Percentiles rank a stretch among this genome's conserved stretches.
These are phyloP conservation scores for Fopius arisanus DNA, from an alignment of 1,140 invertebrate species.

Conservation along the genomic window DNA sequence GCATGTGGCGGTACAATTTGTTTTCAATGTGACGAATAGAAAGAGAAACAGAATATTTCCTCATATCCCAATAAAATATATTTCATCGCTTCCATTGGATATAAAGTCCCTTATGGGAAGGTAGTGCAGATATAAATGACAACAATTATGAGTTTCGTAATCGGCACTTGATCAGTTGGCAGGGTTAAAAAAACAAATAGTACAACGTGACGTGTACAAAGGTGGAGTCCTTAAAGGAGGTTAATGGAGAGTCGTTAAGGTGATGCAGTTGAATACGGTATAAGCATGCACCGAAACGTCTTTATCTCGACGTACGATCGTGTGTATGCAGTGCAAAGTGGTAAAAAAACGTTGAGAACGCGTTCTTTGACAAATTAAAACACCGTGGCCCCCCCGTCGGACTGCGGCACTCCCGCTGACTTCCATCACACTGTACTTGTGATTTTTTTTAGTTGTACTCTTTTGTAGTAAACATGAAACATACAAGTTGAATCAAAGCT, in stretches of 20 bases:
- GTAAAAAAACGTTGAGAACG: conserved; percentile 26
- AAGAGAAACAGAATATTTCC: no score
- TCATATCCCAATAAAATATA: background rate
- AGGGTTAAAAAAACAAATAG: background rate
- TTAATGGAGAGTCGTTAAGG: conserved; percentile 26
- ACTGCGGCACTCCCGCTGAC: conserved; percentile 29
- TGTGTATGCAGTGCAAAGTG: conserved; percentile 23
- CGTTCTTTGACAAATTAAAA: conserved; percentile 50
- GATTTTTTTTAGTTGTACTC: background rate
- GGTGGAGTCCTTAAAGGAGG: conserved; percentile 10
- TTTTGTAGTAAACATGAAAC: background rate
- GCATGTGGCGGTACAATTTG: no score
- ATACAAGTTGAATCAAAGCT: background rate
- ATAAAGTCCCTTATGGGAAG: background rate
- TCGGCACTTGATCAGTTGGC: background rate
- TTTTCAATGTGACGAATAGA: no score
- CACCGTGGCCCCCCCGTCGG: conserved; percentile 38
- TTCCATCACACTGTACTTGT: background rate
- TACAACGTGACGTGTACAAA: conserved; percentile 1
- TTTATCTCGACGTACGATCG: conserved; percentile 34
- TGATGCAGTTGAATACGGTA: conserved; percentile 16
- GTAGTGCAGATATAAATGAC: background rate
- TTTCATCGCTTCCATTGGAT: background rate
- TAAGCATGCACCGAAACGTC: conserved; percentile 29
- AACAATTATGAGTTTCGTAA: background rate